Conservation (phyloP, 2,888 invertebrate species). For the Polymixis lichenea region DNA sequence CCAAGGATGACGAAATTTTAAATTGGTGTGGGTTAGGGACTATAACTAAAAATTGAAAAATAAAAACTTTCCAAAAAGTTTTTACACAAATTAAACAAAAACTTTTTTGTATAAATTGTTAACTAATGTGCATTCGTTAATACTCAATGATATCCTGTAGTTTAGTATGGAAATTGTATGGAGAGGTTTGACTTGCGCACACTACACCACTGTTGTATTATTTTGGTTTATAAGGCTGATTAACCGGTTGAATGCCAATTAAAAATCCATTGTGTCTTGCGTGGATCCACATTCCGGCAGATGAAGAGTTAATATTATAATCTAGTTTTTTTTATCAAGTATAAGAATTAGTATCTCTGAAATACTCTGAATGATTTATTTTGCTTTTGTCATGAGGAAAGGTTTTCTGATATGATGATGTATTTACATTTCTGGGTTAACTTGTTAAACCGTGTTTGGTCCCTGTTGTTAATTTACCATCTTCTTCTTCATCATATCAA, state of each 20-base stretch:
- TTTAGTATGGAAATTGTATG: not conserved
- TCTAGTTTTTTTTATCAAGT: not conserved
- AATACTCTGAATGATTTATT: not conserved
- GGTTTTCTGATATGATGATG: not conserved
- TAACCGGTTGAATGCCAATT: too few species aligned
- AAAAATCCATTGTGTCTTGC: too few species aligned
- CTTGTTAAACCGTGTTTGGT: not conserved
- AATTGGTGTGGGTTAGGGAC: too few species aligned
- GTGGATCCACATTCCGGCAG: too few species aligned
- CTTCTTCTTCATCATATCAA: not conserved
- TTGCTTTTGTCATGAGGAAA: not conserved
- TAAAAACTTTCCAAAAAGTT: too few species aligned
- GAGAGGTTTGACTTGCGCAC: not conserved
- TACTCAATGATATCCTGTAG: not conserved
- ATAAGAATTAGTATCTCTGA: not conserved
- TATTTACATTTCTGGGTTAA: not conserved
- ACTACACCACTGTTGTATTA: not conserved
- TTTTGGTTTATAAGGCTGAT: not conserved
- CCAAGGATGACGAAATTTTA: too few species aligned
- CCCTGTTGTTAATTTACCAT: not conserved
- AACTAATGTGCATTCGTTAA: not conserved
- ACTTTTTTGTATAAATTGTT: not conserved
- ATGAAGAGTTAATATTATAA: too few species aligned
- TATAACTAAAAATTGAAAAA: too few species aligned
- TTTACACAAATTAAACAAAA: too few species aligned